phyloP scores from a whole-genome alignment of 2,113 vertebrate genomes.

The Antennarius striatus region DNA sequence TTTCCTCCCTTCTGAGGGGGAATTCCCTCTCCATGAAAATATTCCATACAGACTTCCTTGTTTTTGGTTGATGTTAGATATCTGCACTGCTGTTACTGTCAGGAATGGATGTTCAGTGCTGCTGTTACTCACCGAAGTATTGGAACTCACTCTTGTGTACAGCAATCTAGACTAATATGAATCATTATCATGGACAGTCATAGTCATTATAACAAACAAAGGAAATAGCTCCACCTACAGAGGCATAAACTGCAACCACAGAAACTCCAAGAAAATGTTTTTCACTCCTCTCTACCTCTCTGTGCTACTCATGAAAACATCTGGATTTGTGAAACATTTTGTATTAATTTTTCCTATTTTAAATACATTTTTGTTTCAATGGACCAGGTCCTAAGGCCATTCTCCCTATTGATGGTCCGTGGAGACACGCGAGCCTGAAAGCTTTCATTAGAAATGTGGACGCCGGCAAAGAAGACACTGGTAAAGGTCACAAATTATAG shows the following conservation, averaged over 20 bases:
- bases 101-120: slow-evolving; percentile 6
- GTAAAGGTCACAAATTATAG: slow-evolving; percentile 31
- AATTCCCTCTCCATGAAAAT: slow-evolving; percentile 30
- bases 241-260: slow-evolving; percentile 22
- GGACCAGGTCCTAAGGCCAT: slow-evolving; percentile 64
- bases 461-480: slow-evolving; percentile 70
- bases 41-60: slow-evolving; percentile 35
- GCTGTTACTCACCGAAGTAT: slow-evolving; percentile 18
- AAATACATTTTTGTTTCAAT: background rate
- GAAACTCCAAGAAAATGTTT: slow-evolving; percentile 4
- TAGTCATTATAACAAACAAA: slow-evolving; percentile 8
- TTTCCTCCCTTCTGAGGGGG: slow-evolving; percentile 20
- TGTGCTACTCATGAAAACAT: no score
- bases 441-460: slow-evolving; percentile 75
- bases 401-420: slow-evolving; percentile 73
- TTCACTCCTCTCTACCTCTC: background rate
- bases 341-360: no score
- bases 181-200: no score
- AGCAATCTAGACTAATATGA: slow-evolving; percentile 10
- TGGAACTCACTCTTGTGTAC: slow-evolving; percentile 13
- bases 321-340: no score
- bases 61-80: slow-evolving; percentile 13
- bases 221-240: slow-evolving; percentile 43
- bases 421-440: slow-evolving; percentile 72
- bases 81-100: slow-evolving; percentile 14